A percentile compares a stretch with the other conserved stretches of the same genome.
These are phyloP conservation scores for Hippocampus zosterae DNA, from an alignment of 2,113 vertebrate genomes.

Conservation along the genomic window DNA sequence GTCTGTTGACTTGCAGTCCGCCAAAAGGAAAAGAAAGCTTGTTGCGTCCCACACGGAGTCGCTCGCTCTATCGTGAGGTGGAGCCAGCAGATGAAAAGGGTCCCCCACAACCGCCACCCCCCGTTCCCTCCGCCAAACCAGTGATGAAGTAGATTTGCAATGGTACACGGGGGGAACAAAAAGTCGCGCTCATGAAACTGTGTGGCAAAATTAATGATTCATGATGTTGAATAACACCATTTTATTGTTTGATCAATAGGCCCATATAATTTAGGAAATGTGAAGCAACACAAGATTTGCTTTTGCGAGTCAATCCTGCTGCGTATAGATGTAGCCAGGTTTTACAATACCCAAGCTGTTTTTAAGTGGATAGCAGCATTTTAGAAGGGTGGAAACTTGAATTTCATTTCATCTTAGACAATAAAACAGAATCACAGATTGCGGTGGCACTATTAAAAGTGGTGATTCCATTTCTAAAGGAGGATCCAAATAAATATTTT, in stretches of 20 bases:
- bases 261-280: constrained; percentile 28
- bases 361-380: background rate
- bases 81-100: constrained; percentile 64
- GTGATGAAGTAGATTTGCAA: constrained; percentile 65
- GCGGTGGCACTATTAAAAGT: too few species aligned
- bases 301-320: constrained; percentile 33
- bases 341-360: constrained; percentile 26
- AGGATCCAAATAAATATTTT: background rate
- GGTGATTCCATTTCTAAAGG: background rate
- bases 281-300: background rate
- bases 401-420: background rate
- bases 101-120: constrained; percentile 37
- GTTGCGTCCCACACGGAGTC: constrained; percentile 49
- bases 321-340: constrained; percentile 32
- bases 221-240: constrained; percentile 13
- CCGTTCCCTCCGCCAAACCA: background rate
- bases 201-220: constrained; percentile 7
- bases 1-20: constrained; percentile 61
- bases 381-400: background rate
- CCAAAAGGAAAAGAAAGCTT: constrained; percentile 57
- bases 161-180: constrained; percentile 40
- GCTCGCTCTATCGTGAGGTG: constrained; percentile 62
- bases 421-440: background rate
- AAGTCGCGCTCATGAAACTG: constrained; percentile 24
- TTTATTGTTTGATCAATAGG: constrained; percentile 23